Conservation (phyloP, 2,797 vertebrate genomes). For the Manis pentadactyla region DNA sequence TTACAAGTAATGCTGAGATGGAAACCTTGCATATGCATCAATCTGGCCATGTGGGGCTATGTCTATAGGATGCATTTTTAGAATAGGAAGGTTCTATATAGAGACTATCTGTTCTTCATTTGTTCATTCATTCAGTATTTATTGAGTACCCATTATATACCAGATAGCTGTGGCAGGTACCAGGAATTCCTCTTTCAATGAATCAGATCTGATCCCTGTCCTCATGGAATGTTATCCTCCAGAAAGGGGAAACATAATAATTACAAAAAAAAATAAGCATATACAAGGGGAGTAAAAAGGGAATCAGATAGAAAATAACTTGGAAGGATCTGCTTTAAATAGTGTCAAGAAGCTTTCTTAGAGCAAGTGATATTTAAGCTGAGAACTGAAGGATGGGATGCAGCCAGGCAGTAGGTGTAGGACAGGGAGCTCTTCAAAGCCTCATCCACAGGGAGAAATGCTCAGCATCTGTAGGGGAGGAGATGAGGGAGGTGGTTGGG, state of each 20-base stretch:
- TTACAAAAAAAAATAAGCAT: neutral
- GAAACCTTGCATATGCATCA: neutral
- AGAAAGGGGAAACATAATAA: neutral
- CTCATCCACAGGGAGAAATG: neutral
- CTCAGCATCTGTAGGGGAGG: neutral
- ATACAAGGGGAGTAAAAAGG: neutral
- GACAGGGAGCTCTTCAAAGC: neutral
- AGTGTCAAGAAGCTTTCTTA: neutral
- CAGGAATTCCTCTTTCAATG: conserved; percentile 56
- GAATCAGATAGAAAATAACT: neutral
- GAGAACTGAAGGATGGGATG: neutral
- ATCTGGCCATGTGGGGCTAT: conserved; percentile 13
- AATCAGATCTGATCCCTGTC: neutral
- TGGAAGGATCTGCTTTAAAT: conserved; percentile 31
- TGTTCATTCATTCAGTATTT: conserved; percentile 57
- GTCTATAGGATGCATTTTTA: conserved; percentile 1
- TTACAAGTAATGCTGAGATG: conserved; percentile 40
- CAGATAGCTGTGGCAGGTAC: conserved; percentile 47
- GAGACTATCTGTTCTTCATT: conserved; percentile 46
- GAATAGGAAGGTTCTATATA: conserved; percentile 13
- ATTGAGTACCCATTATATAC: conserved; percentile 70
- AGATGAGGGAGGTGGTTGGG: neutral
- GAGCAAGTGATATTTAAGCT: neutral
- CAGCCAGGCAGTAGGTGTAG: neutral
- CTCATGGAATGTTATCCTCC: neutral